Percentiles rank a stretch among this genome's conserved stretches.
Conservation (phyloP, 1,140 invertebrate genomes). For the Lethrus apterus region DNA sequence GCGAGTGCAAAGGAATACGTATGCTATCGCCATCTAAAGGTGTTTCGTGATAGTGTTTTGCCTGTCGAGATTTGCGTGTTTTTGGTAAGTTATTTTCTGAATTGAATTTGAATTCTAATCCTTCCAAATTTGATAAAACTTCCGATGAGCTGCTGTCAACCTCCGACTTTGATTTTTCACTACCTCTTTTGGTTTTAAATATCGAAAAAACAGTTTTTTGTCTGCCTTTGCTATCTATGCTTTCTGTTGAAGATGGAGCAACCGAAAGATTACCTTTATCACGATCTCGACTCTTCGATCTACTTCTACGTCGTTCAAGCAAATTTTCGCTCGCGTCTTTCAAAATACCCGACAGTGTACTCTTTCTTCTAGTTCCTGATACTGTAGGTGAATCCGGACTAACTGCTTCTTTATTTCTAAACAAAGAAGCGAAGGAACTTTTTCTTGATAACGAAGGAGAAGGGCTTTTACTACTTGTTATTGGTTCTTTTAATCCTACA, state of each 20-base stretch:
- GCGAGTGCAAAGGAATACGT: slow-evolving; percentile 57
- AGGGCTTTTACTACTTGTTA: slow-evolving; percentile 43
- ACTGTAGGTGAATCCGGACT: slow-evolving; percentile 60
- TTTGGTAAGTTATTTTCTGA: slow-evolving; percentile 19
- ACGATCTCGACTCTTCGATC: slow-evolving; percentile 58
- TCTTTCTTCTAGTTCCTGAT: slow-evolving; percentile 24
- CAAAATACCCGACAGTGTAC: slow-evolving; percentile 33
- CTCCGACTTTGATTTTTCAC: slow-evolving; percentile 37
- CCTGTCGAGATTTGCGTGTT: slow-evolving; percentile 9
- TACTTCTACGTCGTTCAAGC: slow-evolving; percentile 43
- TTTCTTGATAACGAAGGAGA: slow-evolving; percentile 62
- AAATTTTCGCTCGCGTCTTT: slow-evolving; percentile 37
- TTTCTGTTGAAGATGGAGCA: slow-evolving; percentile 35
- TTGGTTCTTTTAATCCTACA: slow-evolving; percentile 44
- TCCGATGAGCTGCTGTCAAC: slow-evolving; percentile 35
- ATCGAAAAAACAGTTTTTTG: slow-evolving; percentile 56
- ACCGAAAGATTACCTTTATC: slow-evolving; percentile 25
- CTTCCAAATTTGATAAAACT: slow-evolving; percentile 36
- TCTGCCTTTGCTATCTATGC: slow-evolving; percentile 42
- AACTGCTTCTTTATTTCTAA: slow-evolving; percentile 54
- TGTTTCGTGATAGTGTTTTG: slow-evolving; percentile 49
- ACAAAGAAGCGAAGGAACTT: slow-evolving; percentile 70
- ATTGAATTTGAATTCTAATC: slow-evolving; percentile 35
- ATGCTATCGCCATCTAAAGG: slow-evolving; percentile 51
- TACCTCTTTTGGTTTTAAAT: slow-evolving; percentile 47